A percentile compares a stretch with the other conserved stretches of the same genome.
Conservation (phyloP, 2,113 vertebrate species). For the Cavia aperea region DNA sequence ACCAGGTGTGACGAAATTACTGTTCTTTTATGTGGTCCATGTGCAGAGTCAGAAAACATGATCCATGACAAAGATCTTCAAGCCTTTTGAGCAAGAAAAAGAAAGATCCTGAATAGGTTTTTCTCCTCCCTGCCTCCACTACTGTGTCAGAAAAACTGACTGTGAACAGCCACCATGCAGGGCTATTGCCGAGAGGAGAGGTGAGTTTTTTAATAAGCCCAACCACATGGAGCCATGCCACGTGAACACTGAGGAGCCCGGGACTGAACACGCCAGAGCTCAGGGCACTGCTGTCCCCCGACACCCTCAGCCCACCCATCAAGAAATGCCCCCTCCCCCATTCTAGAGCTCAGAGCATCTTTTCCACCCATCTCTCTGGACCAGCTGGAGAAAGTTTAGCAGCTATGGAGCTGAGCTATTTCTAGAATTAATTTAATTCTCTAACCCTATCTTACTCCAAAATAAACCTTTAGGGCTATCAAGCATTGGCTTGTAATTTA, state of each 20-base stretch:
- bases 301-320: background rate
- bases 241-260: background rate
- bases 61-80: background rate
- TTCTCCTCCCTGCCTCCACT: background rate
- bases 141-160: background rate
- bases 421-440: background rate
- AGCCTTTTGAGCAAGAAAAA: background rate
- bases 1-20: background rate
- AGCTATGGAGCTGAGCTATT: background rate
- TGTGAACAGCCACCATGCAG: background rate
- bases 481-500: background rate
- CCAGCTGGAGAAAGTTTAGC: background rate
- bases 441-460: background rate
- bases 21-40: background rate
- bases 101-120: background rate
- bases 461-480: background rate
- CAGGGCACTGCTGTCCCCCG: background rate
- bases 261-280: background rate
- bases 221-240: background rate
- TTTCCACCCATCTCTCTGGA: background rate
- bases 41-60: slow-evolving; percentile 11
- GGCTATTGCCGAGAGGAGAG: background rate
- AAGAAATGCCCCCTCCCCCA: accelerated
- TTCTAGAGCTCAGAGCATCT: background rate
- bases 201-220: background rate